Evolutionary conservation across 1,140 invertebrate species (phyloP).

Genomic region (Bombus waltoni): DNA sequence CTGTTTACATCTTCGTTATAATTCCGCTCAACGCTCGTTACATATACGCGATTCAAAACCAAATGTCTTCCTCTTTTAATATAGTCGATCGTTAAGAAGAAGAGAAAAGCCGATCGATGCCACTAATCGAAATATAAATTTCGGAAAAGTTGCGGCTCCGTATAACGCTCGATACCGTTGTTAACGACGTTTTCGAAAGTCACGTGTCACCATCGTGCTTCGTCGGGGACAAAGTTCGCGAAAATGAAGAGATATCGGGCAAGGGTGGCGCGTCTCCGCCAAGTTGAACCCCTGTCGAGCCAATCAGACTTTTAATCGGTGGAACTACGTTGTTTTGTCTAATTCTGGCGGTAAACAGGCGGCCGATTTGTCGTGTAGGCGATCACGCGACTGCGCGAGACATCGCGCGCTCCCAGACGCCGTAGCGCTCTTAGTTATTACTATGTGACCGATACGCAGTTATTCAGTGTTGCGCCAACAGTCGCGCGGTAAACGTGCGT

Average conservation of each 20-base stretch:
- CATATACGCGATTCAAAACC: too few species aligned
- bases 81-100: too few species aligned
- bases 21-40: too few species aligned
- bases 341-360: constrained; percentile 54
- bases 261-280: too few species aligned
- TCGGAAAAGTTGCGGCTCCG: too few species aligned
- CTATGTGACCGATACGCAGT: constrained; percentile 54
- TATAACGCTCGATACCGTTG: too few species aligned
- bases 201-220: neutral
- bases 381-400: constrained; percentile 64
- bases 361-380: constrained; percentile 48
- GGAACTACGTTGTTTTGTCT: constrained; percentile 57
- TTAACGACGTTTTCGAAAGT: neutral
- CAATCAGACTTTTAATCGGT: constrained; percentile 25
- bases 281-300: constrained; percentile 6
- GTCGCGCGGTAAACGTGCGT: constrained; percentile 42
- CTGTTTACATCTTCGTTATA: too few species aligned
- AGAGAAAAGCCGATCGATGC: too few species aligned
- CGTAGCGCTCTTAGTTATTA: constrained; percentile 36
- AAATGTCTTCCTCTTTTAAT: too few species aligned
- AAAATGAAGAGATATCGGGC: neutral
- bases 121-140: too few species aligned
- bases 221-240: neutral
- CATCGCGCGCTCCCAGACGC: constrained; percentile 53
- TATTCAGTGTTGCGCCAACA: constrained; percentile 66